These are phyloP conservation scores for Drosophila melanogaster DNA, from an alignment of 1,140 invertebrate genomes.

Conservation along the genomic window DNA sequence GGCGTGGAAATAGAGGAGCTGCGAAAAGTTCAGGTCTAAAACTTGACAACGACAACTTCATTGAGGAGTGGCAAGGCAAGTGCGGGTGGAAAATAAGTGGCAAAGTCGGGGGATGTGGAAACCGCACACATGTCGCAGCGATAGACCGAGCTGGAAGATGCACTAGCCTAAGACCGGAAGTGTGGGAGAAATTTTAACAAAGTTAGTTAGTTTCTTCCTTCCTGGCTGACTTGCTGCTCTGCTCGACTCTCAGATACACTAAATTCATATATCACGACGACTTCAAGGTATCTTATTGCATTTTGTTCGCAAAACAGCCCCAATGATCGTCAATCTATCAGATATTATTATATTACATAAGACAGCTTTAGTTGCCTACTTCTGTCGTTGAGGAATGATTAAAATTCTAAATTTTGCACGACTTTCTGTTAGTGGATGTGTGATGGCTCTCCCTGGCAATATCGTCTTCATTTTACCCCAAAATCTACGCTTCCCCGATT, in stretches of 20 bases:
- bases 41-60: conserved; percentile 79
- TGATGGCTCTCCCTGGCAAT: conserved; percentile 75
- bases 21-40: conserved; percentile 78
- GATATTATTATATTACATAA: too few relatives aligned
- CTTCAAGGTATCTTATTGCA: too few relatives aligned
- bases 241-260: conserved; percentile 17
- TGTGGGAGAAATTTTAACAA: conserved; percentile 65
- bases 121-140: conserved; percentile 1
- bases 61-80: conserved; percentile 47
- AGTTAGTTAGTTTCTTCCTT: conserved; percentile 82
- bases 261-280: neutral
- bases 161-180: conserved; percentile 27
- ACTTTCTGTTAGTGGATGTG: conserved; percentile 14
- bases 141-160: conserved; percentile 1
- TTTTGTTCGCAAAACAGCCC: too few relatives aligned
- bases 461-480: conserved; percentile 30
- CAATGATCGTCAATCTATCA: too few relatives aligned
- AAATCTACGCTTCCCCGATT: neutral
- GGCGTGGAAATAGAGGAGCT: conserved; percentile 5
- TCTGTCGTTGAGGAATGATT: too few relatives aligned
- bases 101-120: neutral
- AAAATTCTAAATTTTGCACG: neutral
- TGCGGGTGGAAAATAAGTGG: conserved; percentile 25
- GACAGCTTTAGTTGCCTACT: too few relatives aligned
- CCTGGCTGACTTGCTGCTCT: conserved; percentile 29